Evolutionary conservation across 2,113 vertebrate genomes (phyloP).

Genomic region (Atrichornis clamosus): DNA sequence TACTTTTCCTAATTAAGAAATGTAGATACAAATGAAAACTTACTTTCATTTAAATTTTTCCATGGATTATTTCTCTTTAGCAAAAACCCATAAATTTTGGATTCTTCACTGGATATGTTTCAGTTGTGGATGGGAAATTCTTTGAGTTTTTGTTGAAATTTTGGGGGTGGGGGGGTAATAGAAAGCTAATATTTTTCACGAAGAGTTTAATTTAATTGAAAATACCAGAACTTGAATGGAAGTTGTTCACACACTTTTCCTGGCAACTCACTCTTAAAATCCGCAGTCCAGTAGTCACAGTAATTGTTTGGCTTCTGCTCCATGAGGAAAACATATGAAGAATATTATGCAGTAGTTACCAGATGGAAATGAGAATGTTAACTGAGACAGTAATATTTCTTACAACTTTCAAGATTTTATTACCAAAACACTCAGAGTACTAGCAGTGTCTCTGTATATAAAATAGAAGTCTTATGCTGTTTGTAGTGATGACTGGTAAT

Average conservation of each 20-base stretch:
- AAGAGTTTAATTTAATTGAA: neutral
- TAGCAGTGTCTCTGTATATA: neutral
- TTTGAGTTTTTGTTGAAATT: neutral
- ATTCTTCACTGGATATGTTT: neutral
- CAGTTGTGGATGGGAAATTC: neutral
- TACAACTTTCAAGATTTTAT: neutral
- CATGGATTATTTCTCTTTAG: neutral
- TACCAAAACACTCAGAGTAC: neutral
- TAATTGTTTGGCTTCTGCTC: conserved; percentile 6
- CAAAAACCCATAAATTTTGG: neutral
- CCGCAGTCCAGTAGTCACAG: neutral
- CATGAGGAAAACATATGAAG: neutral
- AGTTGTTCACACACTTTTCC: neutral
- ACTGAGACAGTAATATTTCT: neutral
- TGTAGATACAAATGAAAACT: neutral
- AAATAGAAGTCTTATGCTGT: neutral
- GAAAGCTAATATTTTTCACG: neutral
- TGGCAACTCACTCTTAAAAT: neutral
- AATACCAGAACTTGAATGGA: neutral
- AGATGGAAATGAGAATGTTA: neutral
- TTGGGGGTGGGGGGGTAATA: neutral
- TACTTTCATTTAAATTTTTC: neutral
- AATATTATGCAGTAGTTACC: neutral
- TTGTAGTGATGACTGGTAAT: neutral
- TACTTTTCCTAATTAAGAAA: neutral